Evolutionary conservation across 1,140 invertebrate genomes (phyloP), one percentile per base, ranked within the genome.

Genomic region (Neelides sp.): DNA sequence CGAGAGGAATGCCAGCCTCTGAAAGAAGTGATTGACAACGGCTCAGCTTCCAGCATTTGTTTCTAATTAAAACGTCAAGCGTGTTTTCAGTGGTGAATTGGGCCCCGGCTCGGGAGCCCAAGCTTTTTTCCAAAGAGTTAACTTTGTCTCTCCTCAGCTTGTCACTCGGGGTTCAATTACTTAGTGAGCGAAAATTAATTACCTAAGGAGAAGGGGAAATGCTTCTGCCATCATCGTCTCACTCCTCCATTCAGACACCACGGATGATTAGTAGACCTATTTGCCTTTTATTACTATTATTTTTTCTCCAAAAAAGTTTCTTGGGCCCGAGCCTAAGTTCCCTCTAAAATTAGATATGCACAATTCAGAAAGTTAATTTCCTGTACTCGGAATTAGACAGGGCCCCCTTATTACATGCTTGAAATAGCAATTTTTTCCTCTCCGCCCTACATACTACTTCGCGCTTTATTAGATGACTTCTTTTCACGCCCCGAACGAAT

Each of bases 351-450:
- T 57, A 60, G 58, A 60, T 55, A 60, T 57, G 58, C 58, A 60
- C 58, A 60, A 60, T 60, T 60, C 55, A 60, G 47, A 52, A 57
- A 60, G 58, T 57, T 60, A 60, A 60, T 60, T 60, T 60, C 52
- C 54, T 57, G 52, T 57, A 55, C 42, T 53, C 20, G 28, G 42
- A 48, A 52, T 54, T 41, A 56, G 54, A 60, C 58, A 54, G 43
- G 49, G 45, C 26, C 44, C n/a, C n/a, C 58, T 57, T 60, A 57
- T 55, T 57, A 57, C 58, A 57, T 60, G 54, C 43, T 57, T 57
- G 54, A 57, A 60, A 55, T 57, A 57, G 47, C 54, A 48, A 32
- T 57, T 57, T 57, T 57, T 57, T 50, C 28, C 39, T 58, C 42
- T 32, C 19, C 51, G 15, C 46, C 32, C 49, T 40, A 56, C 49